These are phyloP conservation scores for Stigmatopora argus DNA, from an alignment of 2,113 vertebrate species.

Conservation along the genomic window DNA sequence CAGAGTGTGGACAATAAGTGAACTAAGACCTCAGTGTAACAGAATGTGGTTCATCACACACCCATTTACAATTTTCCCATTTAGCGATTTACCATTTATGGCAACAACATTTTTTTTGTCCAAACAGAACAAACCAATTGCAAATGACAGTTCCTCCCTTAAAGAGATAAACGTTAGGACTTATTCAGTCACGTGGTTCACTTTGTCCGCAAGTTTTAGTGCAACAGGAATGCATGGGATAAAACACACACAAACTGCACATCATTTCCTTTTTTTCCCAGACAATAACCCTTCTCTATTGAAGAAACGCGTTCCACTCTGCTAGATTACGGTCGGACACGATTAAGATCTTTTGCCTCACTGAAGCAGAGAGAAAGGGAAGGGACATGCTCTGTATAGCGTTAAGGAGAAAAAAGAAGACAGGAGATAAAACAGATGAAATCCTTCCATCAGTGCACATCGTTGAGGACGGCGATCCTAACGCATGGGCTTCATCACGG, in stretches of 20 bases:
- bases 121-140: background rate
- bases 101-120: background rate
- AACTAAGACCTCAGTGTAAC: no score
- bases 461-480: constrained; percentile 49
- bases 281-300: constrained; percentile 58
- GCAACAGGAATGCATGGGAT: constrained; percentile 14
- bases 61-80: no score
- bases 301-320: constrained; percentile 61
- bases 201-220: constrained; percentile 12
- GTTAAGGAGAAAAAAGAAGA: constrained; percentile 43
- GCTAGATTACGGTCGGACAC: constrained; percentile 64
- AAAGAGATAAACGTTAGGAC: constrained; percentile 11
- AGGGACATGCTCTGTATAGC: constrained; percentile 58
- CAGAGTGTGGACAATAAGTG: no score
- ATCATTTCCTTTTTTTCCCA: constrained; percentile 22
- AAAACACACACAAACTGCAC: constrained; percentile 20
- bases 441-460: constrained; percentile 58
- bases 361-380: constrained; percentile 41
- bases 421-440: constrained; percentile 66
- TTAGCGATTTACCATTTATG: no score
- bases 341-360: constrained; percentile 69
- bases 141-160: background rate
- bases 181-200: constrained; percentile 8
- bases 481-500: constrained; percentile 49
- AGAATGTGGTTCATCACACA: no score